Percentiles rank a stretch among this genome's conserved stretches.
These are phyloP conservation scores for Galerucella nymphaeae DNA, from an alignment of 2,888 invertebrate species.

Conservation along the genomic window DNA sequence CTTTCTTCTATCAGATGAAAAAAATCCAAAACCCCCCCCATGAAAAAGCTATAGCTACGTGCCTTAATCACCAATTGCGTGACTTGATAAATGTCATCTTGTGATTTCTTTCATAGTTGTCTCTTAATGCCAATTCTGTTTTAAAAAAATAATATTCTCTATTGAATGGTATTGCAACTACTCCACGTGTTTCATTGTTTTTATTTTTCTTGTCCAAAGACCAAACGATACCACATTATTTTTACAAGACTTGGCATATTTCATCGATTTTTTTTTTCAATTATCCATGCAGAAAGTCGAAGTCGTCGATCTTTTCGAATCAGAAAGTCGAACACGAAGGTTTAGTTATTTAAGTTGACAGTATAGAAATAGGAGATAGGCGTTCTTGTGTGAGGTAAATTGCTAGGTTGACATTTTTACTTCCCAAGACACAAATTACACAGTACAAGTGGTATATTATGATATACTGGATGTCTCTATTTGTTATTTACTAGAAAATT, in stretches of 20 bases:
- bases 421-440: neutral
- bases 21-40: no score
- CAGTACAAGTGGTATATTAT: no score
- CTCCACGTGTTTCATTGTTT: neutral
- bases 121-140: neutral
- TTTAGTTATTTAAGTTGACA: neutral
- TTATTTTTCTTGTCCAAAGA: constrained; percentile 2
- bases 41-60: no score
- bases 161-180: neutral
- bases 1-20: no score
- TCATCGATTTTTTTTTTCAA: constrained; percentile 8
- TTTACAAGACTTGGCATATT: constrained; percentile 3
- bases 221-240: neutral
- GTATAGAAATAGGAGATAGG: neutral
- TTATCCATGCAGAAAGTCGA: constrained; percentile 15
- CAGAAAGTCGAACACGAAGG: constrained; percentile 7
- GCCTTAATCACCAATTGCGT: neutral
- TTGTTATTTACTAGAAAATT: no score
- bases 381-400: neutral
- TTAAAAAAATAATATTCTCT: neutral
- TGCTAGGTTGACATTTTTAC: neutral
- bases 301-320: neutral
- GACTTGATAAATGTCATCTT: neutral
- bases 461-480: no score
- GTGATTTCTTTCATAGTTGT: neutral